Evolutionary conservation across 2,888 invertebrate genomes (phyloP), one percentile per base, ranked within the genome.

Genomic region (Myathropa florea): DNA sequence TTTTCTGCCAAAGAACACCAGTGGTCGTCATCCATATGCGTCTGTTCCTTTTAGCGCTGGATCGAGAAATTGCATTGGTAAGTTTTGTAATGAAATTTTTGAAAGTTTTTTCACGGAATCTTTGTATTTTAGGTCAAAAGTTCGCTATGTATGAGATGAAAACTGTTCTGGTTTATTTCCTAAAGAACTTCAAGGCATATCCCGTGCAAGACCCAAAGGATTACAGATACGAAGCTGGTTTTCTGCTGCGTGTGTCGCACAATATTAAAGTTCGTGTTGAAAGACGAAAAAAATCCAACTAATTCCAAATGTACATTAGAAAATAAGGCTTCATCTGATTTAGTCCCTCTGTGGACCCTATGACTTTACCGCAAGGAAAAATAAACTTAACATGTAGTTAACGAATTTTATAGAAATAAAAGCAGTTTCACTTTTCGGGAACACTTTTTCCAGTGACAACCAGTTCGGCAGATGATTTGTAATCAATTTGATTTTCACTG

Each of bases 1-100:
- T 3, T 91, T 91, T 77, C 67, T 89, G 4, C 94, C 94, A 0
- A 95, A 96, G 89, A 94, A 94, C 88, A 60, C 85, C 0, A 80
- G 77, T 3, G 88, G 84, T 28, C 88, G 90, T 1, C 91, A 91
- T 83, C 90, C 91, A 0, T 92, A 88, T 78, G 90, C 92, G 3
- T 92, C 88, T 76, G 81, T 92, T 26, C 92, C 92, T 0, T 92
- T 92, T 61, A 92, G 92, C 67, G 92, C 92, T 12, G 92, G 92
- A 3, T 91, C 91, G 21, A 89, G 92, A 24, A 92, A 92, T 89
- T 92, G 92, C 76, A 91, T 92, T 88, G 91, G 73, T 73, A 6
- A 57, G 72, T 12, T 10, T 18, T 9, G 3, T 28, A 6, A 14
- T 46, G 2, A 39, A 46, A 3, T 14, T 14, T 7, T 28, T 28